Evolutionary conservation across 2,888 invertebrate species (phyloP).

Genomic region (Molorchus minor): DNA sequence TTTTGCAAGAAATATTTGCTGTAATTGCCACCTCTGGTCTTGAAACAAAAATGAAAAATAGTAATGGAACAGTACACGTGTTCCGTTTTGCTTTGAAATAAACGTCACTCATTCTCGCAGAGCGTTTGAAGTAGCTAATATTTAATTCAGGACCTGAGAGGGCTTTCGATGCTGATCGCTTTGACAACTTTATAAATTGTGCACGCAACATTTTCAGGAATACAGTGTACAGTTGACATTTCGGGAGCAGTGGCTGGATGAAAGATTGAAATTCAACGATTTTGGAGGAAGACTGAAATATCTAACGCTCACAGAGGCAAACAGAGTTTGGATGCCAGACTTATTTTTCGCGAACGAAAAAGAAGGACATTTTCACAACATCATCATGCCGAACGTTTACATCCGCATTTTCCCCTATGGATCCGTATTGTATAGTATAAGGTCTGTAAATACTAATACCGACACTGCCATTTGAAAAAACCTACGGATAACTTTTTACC

Average conservation of each 20-base stretch:
- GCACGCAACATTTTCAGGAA: constrained; percentile 75
- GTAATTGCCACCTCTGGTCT: not conserved
- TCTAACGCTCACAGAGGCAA: constrained; percentile 91
- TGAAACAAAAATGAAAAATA: not conserved
- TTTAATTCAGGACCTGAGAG: not conserved
- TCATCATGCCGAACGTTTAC: constrained; percentile 98
- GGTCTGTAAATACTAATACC: constrained; percentile 66
- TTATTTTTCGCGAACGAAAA: constrained; percentile 98
- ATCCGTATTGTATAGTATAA: constrained; percentile 93
- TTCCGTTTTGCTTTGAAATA: too few species aligned
- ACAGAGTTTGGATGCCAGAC: constrained; percentile 98
- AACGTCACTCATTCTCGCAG: too few species aligned
- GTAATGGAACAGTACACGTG: too few species aligned
- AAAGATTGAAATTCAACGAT: constrained; percentile 89
- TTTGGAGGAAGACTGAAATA: constrained; percentile 89
- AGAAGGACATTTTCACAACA: constrained; percentile 96
- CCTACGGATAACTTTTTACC: too few species aligned
- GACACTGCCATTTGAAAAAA: too few species aligned
- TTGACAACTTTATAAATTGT: constrained; percentile 9
- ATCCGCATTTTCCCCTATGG: constrained; percentile 96
- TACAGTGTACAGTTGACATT: constrained; percentile 98
- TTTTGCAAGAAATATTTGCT: not conserved
- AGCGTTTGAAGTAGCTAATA: constrained; percentile 8
- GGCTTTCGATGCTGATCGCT: not conserved
- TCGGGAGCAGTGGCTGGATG: constrained; percentile 97